Evolutionary conservation across 2,888 invertebrate genomes (phyloP).

Genomic region (Neocrepidodera transversa): DNA sequence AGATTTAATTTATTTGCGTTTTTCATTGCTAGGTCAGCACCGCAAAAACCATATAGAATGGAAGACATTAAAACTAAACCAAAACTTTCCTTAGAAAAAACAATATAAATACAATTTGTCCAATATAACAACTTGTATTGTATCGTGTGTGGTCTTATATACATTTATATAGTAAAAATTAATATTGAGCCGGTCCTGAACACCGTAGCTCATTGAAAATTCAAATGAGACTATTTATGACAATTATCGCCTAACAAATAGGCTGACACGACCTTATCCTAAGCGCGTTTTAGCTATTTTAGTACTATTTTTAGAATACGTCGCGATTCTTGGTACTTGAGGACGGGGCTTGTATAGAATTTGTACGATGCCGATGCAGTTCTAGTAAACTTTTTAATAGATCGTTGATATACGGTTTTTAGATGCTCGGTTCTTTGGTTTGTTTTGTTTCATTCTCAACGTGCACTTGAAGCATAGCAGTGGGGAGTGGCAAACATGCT

Average conservation of each 20-base stretch:
- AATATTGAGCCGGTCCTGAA: slow-evolving; percentile 28
- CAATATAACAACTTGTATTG: no score
- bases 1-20: no score
- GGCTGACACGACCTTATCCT: slow-evolving; percentile 45
- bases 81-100: no score
- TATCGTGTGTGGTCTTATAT: no score
- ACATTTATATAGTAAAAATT: no score
- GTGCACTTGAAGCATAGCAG: neutral
- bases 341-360: slow-evolving; percentile 15
- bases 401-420: slow-evolving; percentile 13
- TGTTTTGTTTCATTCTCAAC: neutral
- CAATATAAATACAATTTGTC: no score
- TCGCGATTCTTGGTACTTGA: slow-evolving; percentile 37
- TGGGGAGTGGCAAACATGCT: no score
- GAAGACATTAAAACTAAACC: no score
- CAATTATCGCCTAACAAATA: slow-evolving; percentile 51
- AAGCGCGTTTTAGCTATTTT: slow-evolving; percentile 42
- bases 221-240: slow-evolving; percentile 49
- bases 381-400: slow-evolving; percentile 26
- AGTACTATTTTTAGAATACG: slow-evolving; percentile 46
- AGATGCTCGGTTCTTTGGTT: neutral
- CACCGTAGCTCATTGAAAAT: slow-evolving; percentile 44
- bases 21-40: no score
- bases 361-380: slow-evolving; percentile 18
- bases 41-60: no score